Conservation (phyloP, 2,888 invertebrate genomes). For the Sclerodermus sp. region DNA sequence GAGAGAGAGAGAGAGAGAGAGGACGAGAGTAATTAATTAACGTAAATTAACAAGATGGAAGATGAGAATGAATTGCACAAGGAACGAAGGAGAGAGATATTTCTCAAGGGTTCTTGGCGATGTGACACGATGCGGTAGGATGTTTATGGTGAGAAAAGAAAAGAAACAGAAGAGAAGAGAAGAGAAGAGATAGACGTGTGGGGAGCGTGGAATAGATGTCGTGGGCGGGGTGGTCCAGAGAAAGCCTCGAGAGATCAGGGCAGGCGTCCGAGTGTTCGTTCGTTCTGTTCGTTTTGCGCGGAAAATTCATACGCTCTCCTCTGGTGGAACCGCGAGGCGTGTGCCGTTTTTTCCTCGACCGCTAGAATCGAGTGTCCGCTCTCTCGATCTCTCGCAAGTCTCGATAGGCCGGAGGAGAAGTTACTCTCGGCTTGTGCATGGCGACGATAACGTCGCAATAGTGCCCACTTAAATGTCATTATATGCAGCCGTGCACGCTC, state of each 20-base stretch:
- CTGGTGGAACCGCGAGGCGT: slow-evolving; percentile 51
- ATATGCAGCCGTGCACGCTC: slow-evolving; percentile 24
- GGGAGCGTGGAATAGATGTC: slow-evolving; percentile 11
- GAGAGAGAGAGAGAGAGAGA: no score
- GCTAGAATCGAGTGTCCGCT: slow-evolving; percentile 25
- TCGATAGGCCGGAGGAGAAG: slow-evolving; percentile 1
- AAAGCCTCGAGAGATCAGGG: slow-evolving; percentile 45
- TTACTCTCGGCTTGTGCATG: slow-evolving; percentile 18
- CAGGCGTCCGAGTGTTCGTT: no score
- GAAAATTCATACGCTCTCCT: slow-evolving; percentile 27
- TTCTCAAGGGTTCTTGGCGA: no score
- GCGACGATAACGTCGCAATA: slow-evolving; percentile 41
- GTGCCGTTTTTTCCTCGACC: slow-evolving; percentile 47
- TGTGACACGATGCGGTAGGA: no score
- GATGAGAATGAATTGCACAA: no score
- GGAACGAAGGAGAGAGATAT: no score
- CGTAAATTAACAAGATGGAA: no score
- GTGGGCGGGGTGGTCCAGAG: slow-evolving; percentile 57
- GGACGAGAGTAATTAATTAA: no score
- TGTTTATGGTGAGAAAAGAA: no score
- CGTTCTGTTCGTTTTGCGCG: slow-evolving; percentile 6
- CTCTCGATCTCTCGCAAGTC: slow-evolving; percentile 9
- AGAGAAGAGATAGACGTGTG: no score
- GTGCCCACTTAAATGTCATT: slow-evolving; percentile 49
- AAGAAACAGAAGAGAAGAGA: no score